phyloP scores from a whole-genome alignment of 2,113 vertebrate species.

The Ascaphus truei region DNA sequence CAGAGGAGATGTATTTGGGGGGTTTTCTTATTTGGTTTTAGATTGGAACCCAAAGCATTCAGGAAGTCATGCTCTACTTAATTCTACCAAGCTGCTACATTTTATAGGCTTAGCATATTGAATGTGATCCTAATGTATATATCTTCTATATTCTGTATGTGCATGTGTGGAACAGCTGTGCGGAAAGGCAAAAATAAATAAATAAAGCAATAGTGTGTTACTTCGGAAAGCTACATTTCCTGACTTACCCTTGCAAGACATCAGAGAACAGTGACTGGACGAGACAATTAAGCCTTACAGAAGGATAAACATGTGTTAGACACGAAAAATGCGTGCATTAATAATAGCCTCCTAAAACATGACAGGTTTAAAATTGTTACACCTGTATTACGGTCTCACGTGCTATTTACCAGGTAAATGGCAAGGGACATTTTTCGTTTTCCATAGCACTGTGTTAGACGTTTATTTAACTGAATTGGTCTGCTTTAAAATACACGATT shows the following conservation, averaged over 20 bases:
- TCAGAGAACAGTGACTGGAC: conserved; percentile 49
- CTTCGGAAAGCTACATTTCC: conserved; percentile 45
- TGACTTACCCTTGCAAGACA: conserved; percentile 46
- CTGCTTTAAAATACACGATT: background rate
- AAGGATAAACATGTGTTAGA: conserved; percentile 32
- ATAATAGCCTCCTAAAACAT: too few relatives aligned
- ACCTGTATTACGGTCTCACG: conserved; percentile 40
- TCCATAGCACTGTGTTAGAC: background rate
- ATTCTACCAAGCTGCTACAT: conserved; percentile 43
- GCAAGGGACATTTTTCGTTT: background rate
- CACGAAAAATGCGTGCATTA: too few relatives aligned
- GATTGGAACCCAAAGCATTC: conserved; percentile 46
- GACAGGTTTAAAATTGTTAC: conserved; percentile 32
- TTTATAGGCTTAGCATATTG: conserved; percentile 42
- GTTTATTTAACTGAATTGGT: background rate
- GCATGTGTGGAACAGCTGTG: conserved; percentile 53
- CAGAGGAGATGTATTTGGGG: conserved; percentile 50
- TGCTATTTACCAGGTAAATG: conserved; percentile 16
- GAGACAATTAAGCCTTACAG: conserved; percentile 42
- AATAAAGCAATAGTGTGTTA: conserved; percentile 40
- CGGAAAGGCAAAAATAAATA: conserved; percentile 34
- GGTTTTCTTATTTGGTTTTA: conserved; percentile 45
- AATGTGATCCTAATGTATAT: conserved; percentile 37
- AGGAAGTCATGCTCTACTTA: conserved; percentile 49
- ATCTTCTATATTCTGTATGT: conserved; percentile 23